phyloP scores from a whole-genome alignment of 2,888 invertebrate genomes.

The Drosophila peninsularis region DNA sequence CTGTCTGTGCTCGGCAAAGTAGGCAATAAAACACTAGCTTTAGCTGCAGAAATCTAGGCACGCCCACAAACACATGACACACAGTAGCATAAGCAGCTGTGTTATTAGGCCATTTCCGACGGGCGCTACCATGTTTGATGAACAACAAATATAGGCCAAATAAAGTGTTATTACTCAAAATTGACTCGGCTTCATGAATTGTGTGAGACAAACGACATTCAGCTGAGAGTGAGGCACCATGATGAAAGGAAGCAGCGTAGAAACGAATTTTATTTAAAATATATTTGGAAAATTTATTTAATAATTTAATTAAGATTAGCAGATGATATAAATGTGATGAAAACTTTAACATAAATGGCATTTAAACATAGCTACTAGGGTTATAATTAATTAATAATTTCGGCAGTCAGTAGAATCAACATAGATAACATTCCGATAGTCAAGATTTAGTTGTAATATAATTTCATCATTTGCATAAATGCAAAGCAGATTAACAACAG shows the following conservation, averaged over 20 bases:
- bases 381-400: not conserved
- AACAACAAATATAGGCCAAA: conserved; percentile 73
- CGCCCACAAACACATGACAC: conserved; percentile 61
- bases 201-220: conserved; percentile 34
- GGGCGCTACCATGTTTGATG: conserved; percentile 44
- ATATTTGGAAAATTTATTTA: no score
- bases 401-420: not conserved
- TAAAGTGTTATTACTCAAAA: conserved; percentile 78
- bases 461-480: not conserved
- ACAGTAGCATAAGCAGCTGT: conserved; percentile 55
- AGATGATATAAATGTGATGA: no score
- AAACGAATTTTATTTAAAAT: not conserved
- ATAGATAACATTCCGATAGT: not conserved
- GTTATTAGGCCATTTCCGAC: conserved; percentile 36
- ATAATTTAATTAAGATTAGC: no score
- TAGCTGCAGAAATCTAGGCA: conserved; percentile 67
- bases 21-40: conserved; percentile 76
- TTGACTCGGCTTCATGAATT: conserved; percentile 66
- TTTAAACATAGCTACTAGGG: no score
- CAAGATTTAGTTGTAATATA: not conserved
- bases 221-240: not conserved
- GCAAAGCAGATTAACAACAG: not conserved
- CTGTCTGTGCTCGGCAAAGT: conserved; percentile 52
- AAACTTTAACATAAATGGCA: no score
- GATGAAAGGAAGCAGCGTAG: not conserved